Percentiles rank a stretch among this genome's conserved stretches.
phyloP scores from a whole-genome alignment of 2,888 invertebrate species.

The Trichogramma dendrolimi region DNA sequence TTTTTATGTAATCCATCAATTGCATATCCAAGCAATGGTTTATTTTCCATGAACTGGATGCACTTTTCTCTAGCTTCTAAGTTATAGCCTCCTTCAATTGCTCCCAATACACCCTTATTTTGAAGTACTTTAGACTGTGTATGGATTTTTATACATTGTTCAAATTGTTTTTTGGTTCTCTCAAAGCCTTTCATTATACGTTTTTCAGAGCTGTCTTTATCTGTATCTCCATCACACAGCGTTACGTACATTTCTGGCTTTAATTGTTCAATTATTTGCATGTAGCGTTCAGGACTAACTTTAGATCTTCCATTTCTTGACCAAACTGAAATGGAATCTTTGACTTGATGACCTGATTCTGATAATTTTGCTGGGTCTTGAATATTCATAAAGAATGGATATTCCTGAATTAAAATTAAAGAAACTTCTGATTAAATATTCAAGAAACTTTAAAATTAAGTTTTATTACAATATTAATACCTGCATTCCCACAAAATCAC shows the following conservation, averaged over 20 bases:
- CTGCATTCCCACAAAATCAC: conserved; percentile 64
- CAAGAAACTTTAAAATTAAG: neutral
- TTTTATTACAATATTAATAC: conserved; percentile 29
- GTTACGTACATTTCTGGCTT: conserved; percentile 79
- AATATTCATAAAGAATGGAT: conserved; percentile 57
- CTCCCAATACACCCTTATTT: conserved; percentile 59
- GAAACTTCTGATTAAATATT: neutral
- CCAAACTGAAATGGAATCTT: conserved; percentile 71
- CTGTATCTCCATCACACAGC: conserved; percentile 74
- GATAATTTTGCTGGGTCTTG: conserved; percentile 68
- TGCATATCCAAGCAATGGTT: conserved; percentile 67
- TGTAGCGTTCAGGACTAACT: conserved; percentile 66
- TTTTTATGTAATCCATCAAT: conserved; percentile 79
- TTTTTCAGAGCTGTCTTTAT: conserved; percentile 65
- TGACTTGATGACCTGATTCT: conserved; percentile 70
- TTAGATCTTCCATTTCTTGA: conserved; percentile 70
- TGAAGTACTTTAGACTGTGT: conserved; percentile 57
- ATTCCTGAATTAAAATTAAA: conserved; percentile 45
- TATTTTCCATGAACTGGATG: conserved; percentile 59
- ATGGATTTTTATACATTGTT: conserved; percentile 66
- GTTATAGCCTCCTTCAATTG: conserved; percentile 72
- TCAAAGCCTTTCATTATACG: conserved; percentile 68
- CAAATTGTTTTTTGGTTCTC: conserved; percentile 65
- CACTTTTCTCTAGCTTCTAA: conserved; percentile 63
- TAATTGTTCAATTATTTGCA: conserved; percentile 72